A percentile compares a stretch with the other conserved stretches of the same genome.
These are phyloP conservation scores for Zoanthus sansibaricus DNA, from an alignment of 92 coral and sea anemone genomes.

Conservation along the genomic window DNA sequence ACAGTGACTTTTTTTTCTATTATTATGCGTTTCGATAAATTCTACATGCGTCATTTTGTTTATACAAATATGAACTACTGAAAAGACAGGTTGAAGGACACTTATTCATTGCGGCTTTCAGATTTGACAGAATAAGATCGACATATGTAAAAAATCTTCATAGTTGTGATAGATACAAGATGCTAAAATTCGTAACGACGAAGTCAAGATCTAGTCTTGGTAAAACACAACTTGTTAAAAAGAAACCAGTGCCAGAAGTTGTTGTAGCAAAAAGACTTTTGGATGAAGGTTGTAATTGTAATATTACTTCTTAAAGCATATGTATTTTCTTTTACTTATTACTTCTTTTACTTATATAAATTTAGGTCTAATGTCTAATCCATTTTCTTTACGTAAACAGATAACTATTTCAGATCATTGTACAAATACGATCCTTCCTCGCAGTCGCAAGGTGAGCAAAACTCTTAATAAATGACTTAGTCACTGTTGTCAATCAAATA, in stretches of 20 bases:
- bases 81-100: constrained; percentile 8
- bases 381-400: constrained; percentile 62
- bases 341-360: not conserved
- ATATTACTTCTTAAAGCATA: not conserved
- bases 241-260: constrained; percentile 23
- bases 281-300: not conserved
- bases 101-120: constrained; percentile 21
- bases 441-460: constrained; percentile 75
- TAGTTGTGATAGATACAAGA: not conserved
- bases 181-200: constrained; percentile 38
- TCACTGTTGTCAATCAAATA: too few relatives aligned
- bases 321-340: not conserved
- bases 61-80: constrained; percentile 13
- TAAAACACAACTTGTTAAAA: not conserved
- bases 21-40: not conserved
- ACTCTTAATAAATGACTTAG: too few relatives aligned
- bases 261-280: constrained; percentile 1
- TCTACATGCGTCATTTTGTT: constrained; percentile 43
- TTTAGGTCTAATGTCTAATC: not conserved
- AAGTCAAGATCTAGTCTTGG: constrained; percentile 6
- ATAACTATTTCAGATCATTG: constrained; percentile 91
- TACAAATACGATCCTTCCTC: constrained; percentile 93
- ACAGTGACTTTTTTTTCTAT: not conserved
- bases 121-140: constrained; percentile 7
- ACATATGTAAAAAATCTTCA: not conserved